Evolutionary conservation across 37 sponge, comb jelly and placozoan species (phyloP).

Genomic region (Crambe crambe): DNA sequence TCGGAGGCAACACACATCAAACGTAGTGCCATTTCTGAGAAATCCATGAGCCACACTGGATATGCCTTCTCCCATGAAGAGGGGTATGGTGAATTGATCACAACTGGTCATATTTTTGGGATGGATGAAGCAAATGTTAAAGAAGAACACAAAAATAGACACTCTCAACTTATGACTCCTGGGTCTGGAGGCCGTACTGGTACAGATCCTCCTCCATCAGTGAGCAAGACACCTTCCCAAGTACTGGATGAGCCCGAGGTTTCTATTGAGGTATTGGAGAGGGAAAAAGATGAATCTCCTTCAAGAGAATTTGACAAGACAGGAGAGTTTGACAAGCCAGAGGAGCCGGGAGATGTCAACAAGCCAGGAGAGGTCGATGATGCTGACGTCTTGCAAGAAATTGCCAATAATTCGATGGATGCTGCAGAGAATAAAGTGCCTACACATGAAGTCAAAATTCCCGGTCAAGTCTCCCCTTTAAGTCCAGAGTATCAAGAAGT

Average conservation of each 20-base stretch:
- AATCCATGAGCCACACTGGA: constrained; percentile 35
- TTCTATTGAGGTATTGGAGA: neutral
- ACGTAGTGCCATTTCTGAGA: no score
- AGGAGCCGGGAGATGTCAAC: neutral
- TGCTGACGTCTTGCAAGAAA: neutral
- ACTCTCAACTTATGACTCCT: neutral
- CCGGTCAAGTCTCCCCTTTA: no score
- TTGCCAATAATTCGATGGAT: no score
- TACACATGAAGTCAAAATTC: no score
- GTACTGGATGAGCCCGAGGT: no score
- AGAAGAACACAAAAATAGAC: constrained; percentile 16
- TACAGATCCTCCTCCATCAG: neutral
- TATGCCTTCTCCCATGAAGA: constrained; percentile 85
- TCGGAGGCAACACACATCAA: no score
- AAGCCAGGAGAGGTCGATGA: neutral
- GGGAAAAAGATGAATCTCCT: neutral
- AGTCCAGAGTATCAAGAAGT: no score
- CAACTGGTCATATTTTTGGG: constrained; percentile 59
- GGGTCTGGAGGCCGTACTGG: no score
- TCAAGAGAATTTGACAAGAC: neutral
- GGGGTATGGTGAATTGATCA: constrained; percentile 77
- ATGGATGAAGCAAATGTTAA: constrained; percentile 9
- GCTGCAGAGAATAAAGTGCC: no score
- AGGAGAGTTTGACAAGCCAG: neutral
- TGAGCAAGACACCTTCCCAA: neutral